Conservation (phyloP, 2,888 invertebrate genomes). For the Drosophila fungiperda region DNA sequence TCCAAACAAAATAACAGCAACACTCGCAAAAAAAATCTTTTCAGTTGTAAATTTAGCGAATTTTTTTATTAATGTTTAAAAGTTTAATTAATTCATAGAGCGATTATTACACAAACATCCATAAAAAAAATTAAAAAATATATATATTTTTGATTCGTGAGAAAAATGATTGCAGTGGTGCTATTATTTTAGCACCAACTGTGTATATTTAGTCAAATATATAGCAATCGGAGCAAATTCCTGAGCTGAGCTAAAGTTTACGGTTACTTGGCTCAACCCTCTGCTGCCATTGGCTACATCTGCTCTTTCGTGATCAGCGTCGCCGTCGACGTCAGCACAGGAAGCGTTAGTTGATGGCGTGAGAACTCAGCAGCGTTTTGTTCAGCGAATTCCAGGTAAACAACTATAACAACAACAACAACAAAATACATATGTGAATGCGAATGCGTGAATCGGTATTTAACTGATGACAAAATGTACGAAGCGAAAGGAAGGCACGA, state of each 20-base stretch:
- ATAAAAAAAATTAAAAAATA: background rate
- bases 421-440: background rate
- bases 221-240: constrained; percentile 29
- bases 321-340: constrained; percentile 34
- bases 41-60: no score
- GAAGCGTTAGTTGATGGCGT: constrained; percentile 41
- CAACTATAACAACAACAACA: background rate
- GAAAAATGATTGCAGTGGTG: background rate
- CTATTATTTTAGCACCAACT: background rate
- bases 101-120: no score
- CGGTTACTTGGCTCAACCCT: constrained; percentile 20
- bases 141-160: background rate
- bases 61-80: no score
- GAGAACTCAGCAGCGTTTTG: constrained; percentile 30
- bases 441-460: constrained; percentile 46
- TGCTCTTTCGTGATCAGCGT: background rate
- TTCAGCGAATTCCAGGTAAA: constrained; percentile 40
- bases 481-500: background rate
- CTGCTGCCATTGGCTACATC: constrained; percentile 3
- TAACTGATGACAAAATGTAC: background rate
- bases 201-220: constrained; percentile 5
- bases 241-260: constrained; percentile 21
- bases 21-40: background rate
- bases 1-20: background rate
- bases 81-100: no score